A percentile compares a stretch with the other conserved stretches of the same genome.
Conservation (phyloP, 2,113 vertebrate genomes). For the Perca fluviatilis region DNA sequence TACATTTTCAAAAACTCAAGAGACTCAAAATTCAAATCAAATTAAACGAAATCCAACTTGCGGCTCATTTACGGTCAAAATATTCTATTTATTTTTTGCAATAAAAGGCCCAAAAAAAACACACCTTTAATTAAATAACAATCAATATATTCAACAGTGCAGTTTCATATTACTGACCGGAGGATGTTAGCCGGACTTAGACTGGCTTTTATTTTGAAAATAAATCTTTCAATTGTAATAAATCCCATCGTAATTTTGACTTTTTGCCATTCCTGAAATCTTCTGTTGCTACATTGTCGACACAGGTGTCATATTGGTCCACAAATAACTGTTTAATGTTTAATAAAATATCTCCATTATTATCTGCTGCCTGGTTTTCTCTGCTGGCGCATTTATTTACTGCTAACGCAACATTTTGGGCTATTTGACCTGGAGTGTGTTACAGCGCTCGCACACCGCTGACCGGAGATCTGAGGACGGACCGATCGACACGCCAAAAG, state of each 20-base stretch:
- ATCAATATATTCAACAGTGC: neutral
- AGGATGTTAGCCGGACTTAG: neutral
- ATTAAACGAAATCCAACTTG: neutral
- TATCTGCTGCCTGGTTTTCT: neutral
- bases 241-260: neutral
- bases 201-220: neutral
- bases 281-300: neutral
- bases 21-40: neutral
- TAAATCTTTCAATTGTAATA: neutral
- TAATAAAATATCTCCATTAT: neutral
- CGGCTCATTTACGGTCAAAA: neutral
- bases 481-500: neutral
- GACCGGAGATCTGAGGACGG: slow-evolving; percentile 20
- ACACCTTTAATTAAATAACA: neutral
- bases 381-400: neutral
- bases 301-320: neutral
- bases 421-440: too few species aligned
- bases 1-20: neutral
- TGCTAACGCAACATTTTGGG: neutral
- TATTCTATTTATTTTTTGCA: neutral
- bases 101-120: neutral
- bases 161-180: neutral
- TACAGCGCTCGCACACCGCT: slow-evolving; percentile 1
- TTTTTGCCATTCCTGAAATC: neutral
- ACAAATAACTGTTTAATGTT: neutral